Conservation (phyloP, 2,113 vertebrate genomes). For the Entelurus aequoreus region DNA sequence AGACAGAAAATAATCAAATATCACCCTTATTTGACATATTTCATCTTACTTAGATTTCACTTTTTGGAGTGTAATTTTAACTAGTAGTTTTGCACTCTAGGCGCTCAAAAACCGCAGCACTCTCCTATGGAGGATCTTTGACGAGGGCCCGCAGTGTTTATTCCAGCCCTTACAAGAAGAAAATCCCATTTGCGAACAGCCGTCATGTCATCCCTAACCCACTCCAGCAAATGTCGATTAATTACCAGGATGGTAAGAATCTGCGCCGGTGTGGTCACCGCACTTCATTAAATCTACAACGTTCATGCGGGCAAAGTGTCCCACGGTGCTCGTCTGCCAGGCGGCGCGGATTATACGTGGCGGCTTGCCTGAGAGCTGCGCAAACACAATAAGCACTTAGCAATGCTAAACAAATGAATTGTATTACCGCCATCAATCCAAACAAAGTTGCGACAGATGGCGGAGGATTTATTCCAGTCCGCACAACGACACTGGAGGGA, state of each 20-base stretch:
- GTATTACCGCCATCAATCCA: conserved; percentile 3
- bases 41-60: too few species aligned
- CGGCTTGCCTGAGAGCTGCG: neutral
- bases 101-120: too few species aligned
- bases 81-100: neutral
- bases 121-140: too few species aligned
- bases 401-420: conserved; percentile 1
- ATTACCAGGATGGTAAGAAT: neutral
- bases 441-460: conserved; percentile 1
- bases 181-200: neutral
- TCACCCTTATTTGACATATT: too few species aligned
- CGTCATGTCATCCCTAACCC: neutral
- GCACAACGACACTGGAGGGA: neutral
- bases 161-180: neutral
- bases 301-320: neutral
- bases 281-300: neutral
- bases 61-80: neutral
- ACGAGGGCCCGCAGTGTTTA: neutral
- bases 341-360: neutral
- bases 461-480: neutral
- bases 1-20: too few species aligned
- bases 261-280: neutral
- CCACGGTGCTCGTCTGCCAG: neutral
- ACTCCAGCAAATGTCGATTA: neutral
- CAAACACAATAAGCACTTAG: conserved; percentile 9